Conservation (phyloP, 2,797 vertebrate genomes). For the Poeciliopsis presidionis region DNA sequence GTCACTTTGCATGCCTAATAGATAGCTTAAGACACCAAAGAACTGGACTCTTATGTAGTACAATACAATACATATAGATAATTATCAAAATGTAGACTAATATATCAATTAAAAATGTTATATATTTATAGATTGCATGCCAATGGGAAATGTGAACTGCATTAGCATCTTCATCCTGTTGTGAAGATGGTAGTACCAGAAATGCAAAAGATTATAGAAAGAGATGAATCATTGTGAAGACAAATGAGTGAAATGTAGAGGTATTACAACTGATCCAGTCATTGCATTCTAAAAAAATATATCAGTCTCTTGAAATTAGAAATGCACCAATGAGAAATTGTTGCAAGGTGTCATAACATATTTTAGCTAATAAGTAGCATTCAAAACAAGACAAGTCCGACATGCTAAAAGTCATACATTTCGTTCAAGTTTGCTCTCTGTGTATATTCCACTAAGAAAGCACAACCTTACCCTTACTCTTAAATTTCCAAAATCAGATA, state of each 20-base stretch:
- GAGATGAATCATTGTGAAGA: not conserved
- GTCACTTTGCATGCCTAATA: not conserved
- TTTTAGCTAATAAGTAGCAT: not conserved
- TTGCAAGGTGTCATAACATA: not conserved
- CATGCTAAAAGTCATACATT: not conserved
- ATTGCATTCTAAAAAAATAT: not conserved
- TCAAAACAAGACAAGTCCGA: not conserved
- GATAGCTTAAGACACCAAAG: not conserved
- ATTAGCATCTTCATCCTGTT: not conserved
- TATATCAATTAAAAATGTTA: not conserved
- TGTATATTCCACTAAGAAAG: not conserved
- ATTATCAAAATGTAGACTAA: not conserved
- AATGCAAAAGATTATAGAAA: not conserved
- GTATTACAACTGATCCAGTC: not conserved
- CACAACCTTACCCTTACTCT: not conserved
- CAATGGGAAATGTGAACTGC: not conserved
- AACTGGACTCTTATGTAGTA: not conserved
- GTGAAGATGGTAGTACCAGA: not conserved
- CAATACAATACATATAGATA: not conserved
- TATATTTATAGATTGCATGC: not conserved
- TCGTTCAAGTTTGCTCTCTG: not conserved
- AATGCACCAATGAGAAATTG: not conserved
- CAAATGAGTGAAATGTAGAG: not conserved
- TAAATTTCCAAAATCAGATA: not conserved
- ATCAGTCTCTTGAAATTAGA: not conserved